phyloP scores from a whole-genome alignment of 2,888 invertebrate species.

The Neocrepidodera transversa region DNA sequence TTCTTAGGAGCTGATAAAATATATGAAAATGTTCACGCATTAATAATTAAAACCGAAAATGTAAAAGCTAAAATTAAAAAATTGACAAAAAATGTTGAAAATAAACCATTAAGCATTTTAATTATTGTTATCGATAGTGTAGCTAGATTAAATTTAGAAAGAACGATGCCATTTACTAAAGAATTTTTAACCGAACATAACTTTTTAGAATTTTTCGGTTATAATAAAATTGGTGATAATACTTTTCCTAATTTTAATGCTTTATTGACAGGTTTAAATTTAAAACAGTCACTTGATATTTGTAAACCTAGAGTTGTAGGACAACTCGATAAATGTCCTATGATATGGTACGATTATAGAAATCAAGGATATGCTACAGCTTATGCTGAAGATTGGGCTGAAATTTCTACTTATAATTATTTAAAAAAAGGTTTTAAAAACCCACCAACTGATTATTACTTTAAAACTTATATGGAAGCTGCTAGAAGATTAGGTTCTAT shows the following conservation, averaged over 20 bases:
- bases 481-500: slow-evolving; percentile 62
- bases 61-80: slow-evolving; percentile 63
- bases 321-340: slow-evolving; percentile 73
- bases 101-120: slow-evolving; percentile 69
- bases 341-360: slow-evolving; percentile 81
- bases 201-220: slow-evolving; percentile 55
- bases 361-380: slow-evolving; percentile 77
- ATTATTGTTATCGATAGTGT: slow-evolving; percentile 87
- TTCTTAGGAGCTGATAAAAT: slow-evolving; percentile 42
- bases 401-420: slow-evolving; percentile 79
- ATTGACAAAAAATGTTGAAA: slow-evolving; percentile 36
- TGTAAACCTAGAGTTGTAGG: slow-evolving; percentile 63
- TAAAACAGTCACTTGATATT: slow-evolving; percentile 50
- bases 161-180: slow-evolving; percentile 77
- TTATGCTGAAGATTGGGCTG: slow-evolving; percentile 79
- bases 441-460: slow-evolving; percentile 83
- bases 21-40: slow-evolving; percentile 65
- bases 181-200: slow-evolving; percentile 67
- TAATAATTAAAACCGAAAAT: slow-evolving; percentile 53
- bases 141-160: slow-evolving; percentile 77
- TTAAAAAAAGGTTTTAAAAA: slow-evolving; percentile 74
- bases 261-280: slow-evolving; percentile 71
- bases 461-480: slow-evolving; percentile 77
- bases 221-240: slow-evolving; percentile 81
- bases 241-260: slow-evolving; percentile 92